Percentiles rank a stretch among this genome's conserved stretches.
phyloP scores from a whole-genome alignment of 2,888 invertebrate species.

The Urechis unicinctus region DNA sequence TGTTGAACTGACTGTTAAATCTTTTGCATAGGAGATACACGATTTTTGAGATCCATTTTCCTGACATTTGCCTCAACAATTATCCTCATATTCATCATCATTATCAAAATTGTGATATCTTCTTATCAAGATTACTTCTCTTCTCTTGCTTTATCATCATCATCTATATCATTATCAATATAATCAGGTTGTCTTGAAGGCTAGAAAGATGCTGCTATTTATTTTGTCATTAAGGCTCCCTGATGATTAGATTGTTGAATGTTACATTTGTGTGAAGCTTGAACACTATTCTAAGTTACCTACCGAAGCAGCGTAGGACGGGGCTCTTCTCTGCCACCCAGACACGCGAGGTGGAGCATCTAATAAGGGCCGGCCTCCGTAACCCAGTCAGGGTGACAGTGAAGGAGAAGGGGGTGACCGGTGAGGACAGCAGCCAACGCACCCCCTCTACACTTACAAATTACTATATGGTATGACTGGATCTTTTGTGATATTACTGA shows the following conservation, averaged over 20 bases:
- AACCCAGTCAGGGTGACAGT: constrained; percentile 88
- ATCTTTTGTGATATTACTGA: no score
- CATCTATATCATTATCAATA: no score
- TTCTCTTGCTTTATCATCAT: no score
- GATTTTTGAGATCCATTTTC: no score
- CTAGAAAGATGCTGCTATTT: no score
- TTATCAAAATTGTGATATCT: no score
- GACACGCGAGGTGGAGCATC: constrained; percentile 82
- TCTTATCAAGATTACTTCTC: no score
- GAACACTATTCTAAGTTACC: constrained; percentile 78
- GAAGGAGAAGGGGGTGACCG: constrained; percentile 61
- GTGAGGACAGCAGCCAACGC: constrained; percentile 25
- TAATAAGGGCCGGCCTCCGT: constrained; percentile 85
- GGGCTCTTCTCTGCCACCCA: constrained; percentile 99
- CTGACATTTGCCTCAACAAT: no score
- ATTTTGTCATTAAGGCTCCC: neutral
- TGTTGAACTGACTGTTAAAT: neutral
- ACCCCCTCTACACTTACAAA: constrained; percentile 58
- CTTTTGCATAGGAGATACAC: neutral
- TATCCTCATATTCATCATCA: no score
- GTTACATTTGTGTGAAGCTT: constrained; percentile 54
- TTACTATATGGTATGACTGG: constrained; percentile 63
- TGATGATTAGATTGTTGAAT: neutral
- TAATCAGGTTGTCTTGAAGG: no score
- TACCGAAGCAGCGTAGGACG: constrained; percentile 89